phyloP scores from a whole-genome alignment of 2,113 vertebrate species.

The Cololabis saira region DNA sequence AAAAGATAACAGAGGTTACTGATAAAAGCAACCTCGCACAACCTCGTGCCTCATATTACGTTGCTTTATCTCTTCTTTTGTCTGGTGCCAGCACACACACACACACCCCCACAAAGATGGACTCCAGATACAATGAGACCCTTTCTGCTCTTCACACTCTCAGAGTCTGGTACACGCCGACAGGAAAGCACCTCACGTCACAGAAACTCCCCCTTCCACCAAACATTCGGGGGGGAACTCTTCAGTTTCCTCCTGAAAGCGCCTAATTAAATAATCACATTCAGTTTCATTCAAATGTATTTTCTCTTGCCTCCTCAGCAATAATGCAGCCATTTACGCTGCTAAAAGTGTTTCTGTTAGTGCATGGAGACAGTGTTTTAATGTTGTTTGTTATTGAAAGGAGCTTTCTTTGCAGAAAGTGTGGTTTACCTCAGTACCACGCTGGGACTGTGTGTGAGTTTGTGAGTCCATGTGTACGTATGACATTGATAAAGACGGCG shows the following conservation, averaged over 20 bases:
- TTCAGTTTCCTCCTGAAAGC: conserved; percentile 63
- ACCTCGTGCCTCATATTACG: conserved; percentile 2
- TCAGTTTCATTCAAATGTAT: conserved; percentile 58
- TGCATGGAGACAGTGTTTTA: conserved; percentile 54
- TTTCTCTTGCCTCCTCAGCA: conserved; percentile 53
- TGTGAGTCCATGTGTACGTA: neutral
- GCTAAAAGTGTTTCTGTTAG: conserved; percentile 17
- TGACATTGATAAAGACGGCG: conserved; percentile 14
- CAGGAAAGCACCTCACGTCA: conserved; percentile 8
- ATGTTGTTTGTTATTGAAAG: conserved; percentile 62
- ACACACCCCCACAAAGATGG: conserved; percentile 18
- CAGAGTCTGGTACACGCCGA: conserved; percentile 20
- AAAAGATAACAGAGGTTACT: conserved; percentile 63
- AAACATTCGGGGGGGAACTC: conserved; percentile 29
- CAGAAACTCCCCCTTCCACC: conserved; percentile 15
- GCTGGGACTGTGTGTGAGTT: conserved; percentile 10
- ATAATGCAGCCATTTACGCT: conserved; percentile 24
- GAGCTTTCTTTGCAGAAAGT: conserved; percentile 41
- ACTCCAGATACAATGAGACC: conserved; percentile 18
- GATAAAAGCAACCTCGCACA: conserved; percentile 37
- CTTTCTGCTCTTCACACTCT: conserved; percentile 29
- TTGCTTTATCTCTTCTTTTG: conserved; percentile 30
- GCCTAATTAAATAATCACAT: conserved; percentile 72
- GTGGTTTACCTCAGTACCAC: conserved; percentile 10
- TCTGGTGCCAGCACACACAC: conserved; percentile 6